Conservation (phyloP, 2,888 invertebrate species). For the Cryptus armator region DNA sequence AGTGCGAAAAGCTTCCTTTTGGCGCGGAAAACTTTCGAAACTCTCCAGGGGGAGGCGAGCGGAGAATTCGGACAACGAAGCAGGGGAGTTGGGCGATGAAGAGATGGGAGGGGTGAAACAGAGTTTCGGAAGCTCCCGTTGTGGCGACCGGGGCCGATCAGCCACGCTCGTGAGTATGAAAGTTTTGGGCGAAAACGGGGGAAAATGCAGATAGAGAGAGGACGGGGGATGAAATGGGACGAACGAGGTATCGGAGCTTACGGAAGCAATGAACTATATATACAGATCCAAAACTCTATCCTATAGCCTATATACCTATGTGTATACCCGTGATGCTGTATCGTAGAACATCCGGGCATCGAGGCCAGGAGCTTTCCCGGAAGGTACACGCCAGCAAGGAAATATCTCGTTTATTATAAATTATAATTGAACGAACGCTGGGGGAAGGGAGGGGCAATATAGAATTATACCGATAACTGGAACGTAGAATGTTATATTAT, state of each 20-base stretch:
- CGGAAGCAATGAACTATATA: slow-evolving; percentile 56
- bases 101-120: slow-evolving; percentile 10
- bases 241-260: slow-evolving; percentile 47
- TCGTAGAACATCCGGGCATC: slow-evolving; percentile 55
- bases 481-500: slow-evolving; percentile 48
- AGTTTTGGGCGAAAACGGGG: slow-evolving; percentile 42
- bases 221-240: slow-evolving; percentile 14
- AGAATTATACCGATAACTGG: slow-evolving; percentile 2
- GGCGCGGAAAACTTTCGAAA: slow-evolving; percentile 79
- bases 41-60: slow-evolving; percentile 61
- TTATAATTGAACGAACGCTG: slow-evolving; percentile 68
- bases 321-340: background rate
- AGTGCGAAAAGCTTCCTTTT: slow-evolving; percentile 79
- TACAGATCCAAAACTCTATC: slow-evolving; percentile 47
- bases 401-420: slow-evolving; percentile 67
- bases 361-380: slow-evolving; percentile 52
- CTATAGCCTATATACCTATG: slow-evolving; percentile 34
- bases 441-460: background rate
- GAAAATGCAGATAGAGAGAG: background rate
- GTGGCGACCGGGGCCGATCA: slow-evolving; percentile 48
- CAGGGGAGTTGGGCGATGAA: slow-evolving; percentile 45
- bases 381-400: slow-evolving; percentile 46
- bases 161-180: slow-evolving; percentile 51
- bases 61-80: slow-evolving; percentile 41
- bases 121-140: slow-evolving; percentile 32